These are phyloP conservation scores for Adelosebastes latens DNA, from an alignment of 2,797 vertebrate species.

Conservation along the genomic window DNA sequence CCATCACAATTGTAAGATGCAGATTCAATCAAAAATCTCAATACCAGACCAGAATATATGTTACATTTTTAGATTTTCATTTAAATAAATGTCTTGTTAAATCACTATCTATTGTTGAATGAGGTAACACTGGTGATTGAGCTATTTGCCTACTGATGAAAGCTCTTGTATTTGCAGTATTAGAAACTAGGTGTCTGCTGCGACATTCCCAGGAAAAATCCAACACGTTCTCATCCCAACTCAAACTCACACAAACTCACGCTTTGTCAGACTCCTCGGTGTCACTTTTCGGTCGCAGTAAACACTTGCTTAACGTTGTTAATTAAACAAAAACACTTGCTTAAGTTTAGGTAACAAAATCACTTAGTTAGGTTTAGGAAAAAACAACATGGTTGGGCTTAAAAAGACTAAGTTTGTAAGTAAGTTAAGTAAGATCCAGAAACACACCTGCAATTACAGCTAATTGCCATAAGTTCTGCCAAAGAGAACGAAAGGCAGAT, in stretches of 20 bases:
- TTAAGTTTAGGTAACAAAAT: too few relatives aligned
- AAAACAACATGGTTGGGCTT: too few relatives aligned
- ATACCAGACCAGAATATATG: not conserved
- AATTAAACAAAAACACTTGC: too few relatives aligned
- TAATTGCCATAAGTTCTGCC: not conserved
- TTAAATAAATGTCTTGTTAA: not conserved
- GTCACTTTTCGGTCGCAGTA: too few relatives aligned
- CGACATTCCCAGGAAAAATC: accelerated
- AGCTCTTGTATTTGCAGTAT: not conserved
- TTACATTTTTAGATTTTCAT: not conserved
- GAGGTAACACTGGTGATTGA: not conserved
- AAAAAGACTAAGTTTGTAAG: accelerated
- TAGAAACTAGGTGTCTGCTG: accelerated
- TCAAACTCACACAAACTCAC: too few relatives aligned
- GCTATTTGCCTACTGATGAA: not conserved
- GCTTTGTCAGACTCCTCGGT: too few relatives aligned
- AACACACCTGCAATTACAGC: not conserved
- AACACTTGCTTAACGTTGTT: too few relatives aligned
- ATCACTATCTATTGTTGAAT: not conserved
- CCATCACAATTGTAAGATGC: not conserved
- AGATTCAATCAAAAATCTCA: not conserved
- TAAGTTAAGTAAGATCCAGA: too few relatives aligned
- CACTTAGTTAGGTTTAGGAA: too few relatives aligned
- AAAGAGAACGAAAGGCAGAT: not conserved
- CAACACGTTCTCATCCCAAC: too few relatives aligned